Percentiles rank a stretch among this genome's conserved stretches.
Evolutionary conservation across 2,797 vertebrate genomes (phyloP).

Genomic region (Loris lydekkerianus): DNA sequence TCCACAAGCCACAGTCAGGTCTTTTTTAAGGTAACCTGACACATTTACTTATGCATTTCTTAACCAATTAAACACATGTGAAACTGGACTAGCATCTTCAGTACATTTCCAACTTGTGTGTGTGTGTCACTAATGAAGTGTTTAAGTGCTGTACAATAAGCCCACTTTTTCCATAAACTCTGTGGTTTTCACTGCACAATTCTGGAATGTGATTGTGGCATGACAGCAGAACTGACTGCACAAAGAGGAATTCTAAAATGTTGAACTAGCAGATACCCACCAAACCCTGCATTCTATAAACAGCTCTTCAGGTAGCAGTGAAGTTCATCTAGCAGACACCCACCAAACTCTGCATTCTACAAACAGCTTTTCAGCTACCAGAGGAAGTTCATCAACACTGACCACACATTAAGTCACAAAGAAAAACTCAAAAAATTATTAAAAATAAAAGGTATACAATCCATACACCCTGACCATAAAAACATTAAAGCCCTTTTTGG

Average conservation of each 20-base stretch:
- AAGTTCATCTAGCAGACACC: background rate
- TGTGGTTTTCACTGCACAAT: background rate
- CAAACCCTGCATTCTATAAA: background rate
- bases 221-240: background rate
- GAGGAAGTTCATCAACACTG: background rate
- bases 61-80: background rate
- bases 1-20: background rate
- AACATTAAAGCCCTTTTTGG: background rate
- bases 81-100: background rate
- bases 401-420: background rate
- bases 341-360: background rate
- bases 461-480: background rate
- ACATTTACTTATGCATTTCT: background rate
- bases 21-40: background rate
- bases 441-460: background rate
- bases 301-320: background rate
- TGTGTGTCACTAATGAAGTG: background rate
- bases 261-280: background rate
- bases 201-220: background rate
- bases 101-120: background rate
- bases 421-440: background rate
- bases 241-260: background rate
- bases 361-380: background rate
- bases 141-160: background rate
- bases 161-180: background rate